Evolutionary conservation across 2,113 vertebrate genomes (phyloP), one percentile per base, ranked within the genome.

Genomic region (Pomatorhinus ruficollis): DNA sequence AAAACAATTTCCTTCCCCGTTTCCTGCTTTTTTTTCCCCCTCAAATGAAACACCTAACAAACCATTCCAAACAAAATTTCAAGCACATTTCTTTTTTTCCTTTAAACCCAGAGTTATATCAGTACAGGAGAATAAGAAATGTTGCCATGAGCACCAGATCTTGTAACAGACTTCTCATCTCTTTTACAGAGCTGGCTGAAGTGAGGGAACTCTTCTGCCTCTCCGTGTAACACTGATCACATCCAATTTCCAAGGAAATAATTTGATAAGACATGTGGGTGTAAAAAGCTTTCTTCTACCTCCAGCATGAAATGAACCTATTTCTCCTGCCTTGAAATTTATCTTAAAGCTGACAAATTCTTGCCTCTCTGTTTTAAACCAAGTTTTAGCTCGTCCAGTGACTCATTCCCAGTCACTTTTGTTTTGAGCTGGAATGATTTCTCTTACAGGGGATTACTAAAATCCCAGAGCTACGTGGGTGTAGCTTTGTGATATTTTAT

Each of bases 301-400:
- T 27, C 6, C 3, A 87, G 52, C 90, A 85, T 83, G 76, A 91
- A 96, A 96, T 66, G 57, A 87, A 96, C 90, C 63, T 79, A 20
- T 71, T 92, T 81, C 56, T 93, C 84, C 66, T 77, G 68, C 71
- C 87, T 63, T 83, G 68, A 94, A 83, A 90, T 95, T 68, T 68
- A 88, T 88, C 90, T 90, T 57, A 28, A 61, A 90, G 82, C 25
- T 30, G 92, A 81, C 85, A 87, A 44, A 94, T 93, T 74, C 66
- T 45, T 71, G 64, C 59, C 50, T 50, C 60, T 70, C 20, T 86
- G 54, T 61, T 83, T 75, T 27, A 92, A 92, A 47, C 52, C 49
- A 71, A 81, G 8, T 59, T 83, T 75, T 53, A 87, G 22, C 50
- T 74, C 28, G 2, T 60, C 74, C 63, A 81, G 13, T 33, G 40